phyloP scores from a whole-genome alignment of 2,113 vertebrate genomes.

The Tyto alba region DNA sequence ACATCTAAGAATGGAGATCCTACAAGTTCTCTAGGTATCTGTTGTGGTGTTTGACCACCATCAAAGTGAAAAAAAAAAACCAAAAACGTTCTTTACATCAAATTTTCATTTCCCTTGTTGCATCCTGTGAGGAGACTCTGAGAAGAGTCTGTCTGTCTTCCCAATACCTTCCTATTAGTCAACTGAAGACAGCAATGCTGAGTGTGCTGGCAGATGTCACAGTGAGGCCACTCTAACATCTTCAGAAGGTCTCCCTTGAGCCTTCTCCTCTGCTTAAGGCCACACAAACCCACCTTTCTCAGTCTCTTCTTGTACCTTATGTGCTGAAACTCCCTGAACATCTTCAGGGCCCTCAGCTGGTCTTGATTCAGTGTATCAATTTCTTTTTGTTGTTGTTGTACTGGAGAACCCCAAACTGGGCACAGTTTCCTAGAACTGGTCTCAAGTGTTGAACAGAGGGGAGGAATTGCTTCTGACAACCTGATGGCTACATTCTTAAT shows the following conservation, averaged over 20 bases:
- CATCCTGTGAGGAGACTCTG: neutral
- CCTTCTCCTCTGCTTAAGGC: neutral
- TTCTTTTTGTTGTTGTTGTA: neutral
- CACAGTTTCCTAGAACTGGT: neutral
- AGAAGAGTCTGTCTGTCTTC: neutral
- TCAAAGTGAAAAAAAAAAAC: neutral
- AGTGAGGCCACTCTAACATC: neutral
- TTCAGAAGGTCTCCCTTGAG: neutral
- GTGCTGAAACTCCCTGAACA: neutral
- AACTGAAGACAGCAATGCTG: neutral
- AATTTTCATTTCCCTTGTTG: neutral
- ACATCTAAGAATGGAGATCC: neutral
- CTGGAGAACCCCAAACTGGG: neutral
- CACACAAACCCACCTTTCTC: neutral
- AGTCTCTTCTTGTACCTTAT: neutral
- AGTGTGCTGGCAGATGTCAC: neutral
- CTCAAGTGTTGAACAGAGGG: neutral
- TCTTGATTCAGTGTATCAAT: neutral
- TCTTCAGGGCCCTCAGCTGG: accelerated
- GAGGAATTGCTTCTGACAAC: neutral
- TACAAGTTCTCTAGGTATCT: neutral
- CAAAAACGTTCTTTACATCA: neutral
- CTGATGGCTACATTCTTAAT: neutral
- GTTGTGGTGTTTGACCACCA: neutral
- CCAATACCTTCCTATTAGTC: neutral